Percentiles rank a stretch among this genome's conserved stretches.
phyloP scores from a whole-genome alignment of 2,797 vertebrate species.

The Lacerta agilis region DNA sequence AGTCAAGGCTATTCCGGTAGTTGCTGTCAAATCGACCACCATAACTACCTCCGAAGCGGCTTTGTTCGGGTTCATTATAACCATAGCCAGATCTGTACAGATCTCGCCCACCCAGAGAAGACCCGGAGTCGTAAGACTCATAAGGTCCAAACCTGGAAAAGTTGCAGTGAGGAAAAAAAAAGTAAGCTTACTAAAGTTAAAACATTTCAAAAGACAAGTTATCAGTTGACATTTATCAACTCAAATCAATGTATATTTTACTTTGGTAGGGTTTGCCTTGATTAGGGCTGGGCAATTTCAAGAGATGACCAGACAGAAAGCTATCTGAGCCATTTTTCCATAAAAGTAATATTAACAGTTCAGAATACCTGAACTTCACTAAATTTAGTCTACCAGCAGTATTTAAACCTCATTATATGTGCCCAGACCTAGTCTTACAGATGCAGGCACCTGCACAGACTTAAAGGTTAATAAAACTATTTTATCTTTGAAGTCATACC shows the following conservation, averaged over 20 bases:
- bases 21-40: slow-evolving; percentile 85
- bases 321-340: slow-evolving; percentile 78
- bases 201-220: slow-evolving; percentile 85
- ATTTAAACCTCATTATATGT: slow-evolving; percentile 68
- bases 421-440: slow-evolving; percentile 84
- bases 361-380: slow-evolving; percentile 71
- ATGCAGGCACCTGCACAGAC: slow-evolving; percentile 76
- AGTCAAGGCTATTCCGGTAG: slow-evolving; percentile 86
- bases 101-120: slow-evolving; percentile 84
- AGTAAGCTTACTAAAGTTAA: slow-evolving; percentile 87
- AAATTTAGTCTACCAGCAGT: slow-evolving; percentile 72
- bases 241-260: slow-evolving; percentile 81
- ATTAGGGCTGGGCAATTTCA: slow-evolving; percentile 82
- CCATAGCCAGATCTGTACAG: slow-evolving; percentile 89
- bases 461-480: slow-evolving; percentile 72
- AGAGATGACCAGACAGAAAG: slow-evolving; percentile 81
- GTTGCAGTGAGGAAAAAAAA: slow-evolving; percentile 87
- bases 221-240: slow-evolving; percentile 88
- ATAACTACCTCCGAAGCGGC: slow-evolving; percentile 88
- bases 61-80: slow-evolving; percentile 90
- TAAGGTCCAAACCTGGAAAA: slow-evolving; percentile 90
- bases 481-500: slow-evolving; percentile 70
- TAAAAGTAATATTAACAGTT: slow-evolving; percentile 71
- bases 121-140: slow-evolving; percentile 89
- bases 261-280: slow-evolving; percentile 73